Conservation (phyloP, 2,113 vertebrate genomes). For the Nerophis ophidion region DNA sequence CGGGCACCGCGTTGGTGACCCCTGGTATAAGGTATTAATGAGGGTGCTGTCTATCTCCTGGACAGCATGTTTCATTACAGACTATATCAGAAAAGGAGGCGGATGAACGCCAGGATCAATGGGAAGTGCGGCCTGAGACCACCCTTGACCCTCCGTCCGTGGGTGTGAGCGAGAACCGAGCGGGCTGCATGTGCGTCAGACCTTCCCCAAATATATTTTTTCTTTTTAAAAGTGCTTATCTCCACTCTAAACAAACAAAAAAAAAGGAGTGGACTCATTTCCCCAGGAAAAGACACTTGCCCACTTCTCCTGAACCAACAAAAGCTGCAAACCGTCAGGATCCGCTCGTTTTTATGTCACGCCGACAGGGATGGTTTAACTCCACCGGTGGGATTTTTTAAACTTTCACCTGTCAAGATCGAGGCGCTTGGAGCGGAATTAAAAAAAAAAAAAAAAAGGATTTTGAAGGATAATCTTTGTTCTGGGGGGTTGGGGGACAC, state of each 20-base stretch:
- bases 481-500: slow-evolving; percentile 9
- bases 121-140: slow-evolving; percentile 14
- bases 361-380: neutral
- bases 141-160: slow-evolving; percentile 24
- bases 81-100: slow-evolving; percentile 15
- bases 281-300: slow-evolving; percentile 49
- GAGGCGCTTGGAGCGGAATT: slow-evolving; percentile 1
- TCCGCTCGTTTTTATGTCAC: slow-evolving; percentile 9
- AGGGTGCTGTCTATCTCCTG: slow-evolving; percentile 18
- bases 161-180: slow-evolving; percentile 21
- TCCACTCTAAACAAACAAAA: neutral
- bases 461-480: slow-evolving; percentile 16
- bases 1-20: too few species aligned
- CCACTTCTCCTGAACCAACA: slow-evolving; percentile 30
- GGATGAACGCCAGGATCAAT: slow-evolving; percentile 25
- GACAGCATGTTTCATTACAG: slow-evolving; percentile 4
- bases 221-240: slow-evolving; percentile 28
- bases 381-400: too few species aligned
- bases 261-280: slow-evolving; percentile 42
- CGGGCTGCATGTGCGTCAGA: slow-evolving; percentile 39
- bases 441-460: neutral
- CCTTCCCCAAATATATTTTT: slow-evolving; percentile 13
- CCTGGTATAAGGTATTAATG: slow-evolving; percentile 19
- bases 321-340: slow-evolving; percentile 10
- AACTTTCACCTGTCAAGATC: too few species aligned